These are phyloP conservation scores for Amazona guildingii DNA, from an alignment of 2,113 vertebrate species.

Conservation along the genomic window DNA sequence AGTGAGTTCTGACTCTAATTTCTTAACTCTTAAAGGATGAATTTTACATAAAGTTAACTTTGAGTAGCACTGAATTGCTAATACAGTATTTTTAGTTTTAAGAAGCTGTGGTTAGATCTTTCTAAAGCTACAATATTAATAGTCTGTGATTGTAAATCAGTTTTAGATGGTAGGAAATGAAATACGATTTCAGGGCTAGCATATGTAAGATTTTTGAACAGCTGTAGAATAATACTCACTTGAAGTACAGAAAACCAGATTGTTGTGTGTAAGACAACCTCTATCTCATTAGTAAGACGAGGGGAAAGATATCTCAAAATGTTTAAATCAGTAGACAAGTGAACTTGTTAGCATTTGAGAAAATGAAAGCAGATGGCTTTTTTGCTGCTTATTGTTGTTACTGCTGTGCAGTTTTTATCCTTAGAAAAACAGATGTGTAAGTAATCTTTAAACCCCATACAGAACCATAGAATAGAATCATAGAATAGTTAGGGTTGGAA, in stretches of 20 bases:
- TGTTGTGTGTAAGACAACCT: not conserved
- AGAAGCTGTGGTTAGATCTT: not conserved
- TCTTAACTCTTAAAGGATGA: not conserved
- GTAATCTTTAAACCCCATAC: not conserved
- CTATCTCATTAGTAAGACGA: not conserved
- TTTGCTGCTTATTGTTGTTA: not conserved
- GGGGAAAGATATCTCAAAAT: not conserved
- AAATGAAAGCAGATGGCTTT: not conserved
- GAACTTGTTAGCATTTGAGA: not conserved
- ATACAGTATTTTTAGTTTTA: not conserved
- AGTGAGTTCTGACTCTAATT: not conserved
- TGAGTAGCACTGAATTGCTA: not conserved
- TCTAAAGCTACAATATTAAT: not conserved
- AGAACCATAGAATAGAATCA: too few relatives aligned
- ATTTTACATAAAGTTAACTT: not conserved
- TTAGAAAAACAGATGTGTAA: not conserved
- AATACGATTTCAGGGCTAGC: not conserved
- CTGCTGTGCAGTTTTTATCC: not conserved
- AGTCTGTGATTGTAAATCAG: not conserved
- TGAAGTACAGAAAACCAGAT: not conserved
- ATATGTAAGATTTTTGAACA: fast-evolving
- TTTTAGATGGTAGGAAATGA: not conserved
- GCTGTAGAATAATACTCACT: not conserved
- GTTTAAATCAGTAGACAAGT: not conserved
- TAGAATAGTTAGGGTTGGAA: too few relatives aligned